A percentile compares a stretch with the other conserved stretches of the same genome.
These are phyloP conservation scores for Pseudoips prasinana DNA, from an alignment of 2,888 invertebrate species.

Conservation along the genomic window DNA sequence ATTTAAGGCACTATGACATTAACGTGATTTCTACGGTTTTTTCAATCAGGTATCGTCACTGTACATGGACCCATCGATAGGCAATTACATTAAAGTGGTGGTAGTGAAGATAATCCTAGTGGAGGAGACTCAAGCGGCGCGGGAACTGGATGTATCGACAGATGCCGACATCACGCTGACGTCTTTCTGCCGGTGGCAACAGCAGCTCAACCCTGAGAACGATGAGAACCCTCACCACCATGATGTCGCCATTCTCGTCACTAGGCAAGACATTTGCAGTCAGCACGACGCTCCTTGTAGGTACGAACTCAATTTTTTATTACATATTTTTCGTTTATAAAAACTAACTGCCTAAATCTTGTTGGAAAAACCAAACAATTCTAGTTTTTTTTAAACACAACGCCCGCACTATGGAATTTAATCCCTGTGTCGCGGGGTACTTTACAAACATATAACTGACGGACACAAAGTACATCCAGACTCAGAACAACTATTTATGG, in stretches of 20 bases:
- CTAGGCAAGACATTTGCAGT: slow-evolving; percentile 89
- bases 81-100: slow-evolving; percentile 94
- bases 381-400: too few species aligned
- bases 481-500: too few species aligned
- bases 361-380: too few species aligned
- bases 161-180: slow-evolving; percentile 92
- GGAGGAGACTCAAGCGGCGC: slow-evolving; percentile 83
- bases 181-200: slow-evolving; percentile 94
- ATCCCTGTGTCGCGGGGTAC: too few species aligned
- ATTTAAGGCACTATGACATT: too few species aligned
- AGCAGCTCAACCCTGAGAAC: slow-evolving; percentile 86
- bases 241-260: slow-evolving; percentile 93
- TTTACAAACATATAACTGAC: too few species aligned
- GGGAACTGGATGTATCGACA: slow-evolving; percentile 87
- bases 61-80: slow-evolving; percentile 94
- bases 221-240: slow-evolving; percentile 94
- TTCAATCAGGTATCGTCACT: slow-evolving; percentile 85
- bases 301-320: slow-evolving; percentile 47
- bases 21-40: too few species aligned
- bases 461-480: too few species aligned
- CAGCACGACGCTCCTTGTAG: slow-evolving; percentile 79
- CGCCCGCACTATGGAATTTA: too few species aligned
- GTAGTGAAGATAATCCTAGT: slow-evolving; percentile 92
- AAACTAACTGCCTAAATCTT: too few species aligned
- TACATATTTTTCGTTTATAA: too few species aligned